Conservation (phyloP, 1,140 invertebrate species). For the Bombus sylvicola region DNA sequence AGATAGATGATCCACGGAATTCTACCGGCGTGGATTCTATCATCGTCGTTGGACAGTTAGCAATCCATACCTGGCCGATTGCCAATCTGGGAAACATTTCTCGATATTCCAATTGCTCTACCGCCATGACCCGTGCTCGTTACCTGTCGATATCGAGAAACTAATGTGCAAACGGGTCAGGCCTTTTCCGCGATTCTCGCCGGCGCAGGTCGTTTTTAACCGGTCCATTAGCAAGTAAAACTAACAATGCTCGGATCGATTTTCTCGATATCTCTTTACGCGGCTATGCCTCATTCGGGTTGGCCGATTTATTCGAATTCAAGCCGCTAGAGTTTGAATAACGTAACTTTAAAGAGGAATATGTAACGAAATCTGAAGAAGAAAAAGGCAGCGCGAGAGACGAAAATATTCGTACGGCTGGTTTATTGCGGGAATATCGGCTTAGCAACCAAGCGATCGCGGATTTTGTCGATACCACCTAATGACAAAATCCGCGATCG, state of each 20-base stretch:
- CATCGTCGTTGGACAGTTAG: conserved; percentile 58
- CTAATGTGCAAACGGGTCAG: conserved; percentile 23
- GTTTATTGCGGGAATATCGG: neutral
- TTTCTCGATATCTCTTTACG: neutral
- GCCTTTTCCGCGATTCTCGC: neutral
- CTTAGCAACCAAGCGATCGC: too few species aligned
- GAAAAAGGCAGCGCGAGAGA: neutral
- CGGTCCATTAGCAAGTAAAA: neutral
- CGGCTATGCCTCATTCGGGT: neutral
- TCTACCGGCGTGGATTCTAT: conserved; percentile 57
- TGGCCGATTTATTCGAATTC: neutral
- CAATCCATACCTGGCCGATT: conserved; percentile 65
- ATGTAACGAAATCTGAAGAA: neutral
- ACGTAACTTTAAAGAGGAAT: neutral
- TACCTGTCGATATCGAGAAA: conserved; percentile 43
- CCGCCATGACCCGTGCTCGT: conserved; percentile 39
- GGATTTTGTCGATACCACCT: too few species aligned
- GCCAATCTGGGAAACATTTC: conserved; percentile 56
- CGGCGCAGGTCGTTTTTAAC: neutral
- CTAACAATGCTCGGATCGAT: neutral
- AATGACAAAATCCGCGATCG: too few species aligned
- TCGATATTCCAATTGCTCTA: conserved; percentile 57
- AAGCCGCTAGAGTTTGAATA: neutral
- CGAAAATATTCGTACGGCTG: too few species aligned
- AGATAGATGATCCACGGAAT: conserved; percentile 52